Base-by-base conservation (phyloP, 1,140 invertebrate species). In the Drosophila lini region DNA sequence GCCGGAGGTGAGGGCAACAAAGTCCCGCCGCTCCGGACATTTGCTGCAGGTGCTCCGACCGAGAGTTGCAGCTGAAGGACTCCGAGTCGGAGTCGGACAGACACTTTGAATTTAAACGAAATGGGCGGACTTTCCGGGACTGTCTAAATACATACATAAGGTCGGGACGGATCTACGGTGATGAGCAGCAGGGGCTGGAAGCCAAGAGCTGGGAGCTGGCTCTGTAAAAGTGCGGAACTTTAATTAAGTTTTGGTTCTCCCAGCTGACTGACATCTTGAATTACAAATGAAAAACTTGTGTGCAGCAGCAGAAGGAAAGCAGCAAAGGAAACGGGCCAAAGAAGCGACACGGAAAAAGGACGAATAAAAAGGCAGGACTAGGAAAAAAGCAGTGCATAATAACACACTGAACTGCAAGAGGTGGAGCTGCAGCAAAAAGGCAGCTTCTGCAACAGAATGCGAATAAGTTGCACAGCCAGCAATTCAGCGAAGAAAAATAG, bases 231-330 rank as follows among this genome's bases (percentile, higher is more conserved):
- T 89, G 84, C 84, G 78, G 74, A 89, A 89, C 85, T 89, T 89
- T 89, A 89, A 89, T 89, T 89, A 89, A 89, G 85, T 89, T 89
- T 88, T 88, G 85, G 85, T 85, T 81, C 81, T 89, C 85, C 81
- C 85, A 89, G 71, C 85, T 90, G 85, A 89, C 85, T 89, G 85
- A 89, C 85, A 89, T 85, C 85, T 90, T 89, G 85, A 89, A 89
- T 89, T 89, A 89, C 85, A 89, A 89, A 89, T 89, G 85, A 89
- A 89, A 90, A 89, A 89, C 81, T 89, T 90, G 85, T 84, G 78
- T 86, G 83, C 80, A 81, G 67, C 61, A 57, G 71, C 61, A 77
- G 67, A 61, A 89, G 67, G 48, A 78, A 81, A 86, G 52, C 52
- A 25, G 62, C 64, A 73, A 74, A 78, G 68, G 76, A 79, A 73